phyloP scores from a whole-genome alignment of 2,888 invertebrate species.

The Leptinotarsa tumamoca region DNA sequence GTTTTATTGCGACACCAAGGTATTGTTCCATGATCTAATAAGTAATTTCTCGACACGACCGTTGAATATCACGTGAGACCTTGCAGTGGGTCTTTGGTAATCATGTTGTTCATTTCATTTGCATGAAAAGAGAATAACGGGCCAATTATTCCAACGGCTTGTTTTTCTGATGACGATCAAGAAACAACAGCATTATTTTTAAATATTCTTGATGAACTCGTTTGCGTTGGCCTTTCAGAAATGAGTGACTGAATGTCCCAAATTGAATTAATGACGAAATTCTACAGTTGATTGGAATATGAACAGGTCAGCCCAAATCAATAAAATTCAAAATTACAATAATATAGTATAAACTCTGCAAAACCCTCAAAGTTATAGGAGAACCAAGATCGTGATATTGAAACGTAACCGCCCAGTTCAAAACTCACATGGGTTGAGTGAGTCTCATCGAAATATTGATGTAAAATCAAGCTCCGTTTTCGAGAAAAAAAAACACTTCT shows the following conservation, averaged over 20 bases:
- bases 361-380: no score
- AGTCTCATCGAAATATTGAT: no score
- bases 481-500: no score
- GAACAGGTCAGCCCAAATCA: no score
- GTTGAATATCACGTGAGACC: conserved; percentile 4
- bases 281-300: no score
- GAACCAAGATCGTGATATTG: no score
- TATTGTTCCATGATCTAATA: neutral
- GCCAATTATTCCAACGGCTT: neutral
- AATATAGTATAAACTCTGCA: no score
- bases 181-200: neutral
- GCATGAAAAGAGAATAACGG: conserved; percentile 10
- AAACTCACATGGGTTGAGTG: no score
- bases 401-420: no score
- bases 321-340: no score
- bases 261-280: no score
- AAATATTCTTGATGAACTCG: neutral
- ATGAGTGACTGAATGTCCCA: neutral
- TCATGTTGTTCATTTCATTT: neutral
- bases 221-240: neutral
- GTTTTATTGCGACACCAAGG: neutral
- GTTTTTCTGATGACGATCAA: neutral
- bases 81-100: neutral
- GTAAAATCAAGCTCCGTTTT: no score
- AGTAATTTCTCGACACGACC: neutral